A percentile compares a stretch with the other conserved stretches of the same genome.
These are phyloP conservation scores for Aleiodes alternator DNA, from an alignment of 2,888 invertebrate species.

Conservation along the genomic window DNA sequence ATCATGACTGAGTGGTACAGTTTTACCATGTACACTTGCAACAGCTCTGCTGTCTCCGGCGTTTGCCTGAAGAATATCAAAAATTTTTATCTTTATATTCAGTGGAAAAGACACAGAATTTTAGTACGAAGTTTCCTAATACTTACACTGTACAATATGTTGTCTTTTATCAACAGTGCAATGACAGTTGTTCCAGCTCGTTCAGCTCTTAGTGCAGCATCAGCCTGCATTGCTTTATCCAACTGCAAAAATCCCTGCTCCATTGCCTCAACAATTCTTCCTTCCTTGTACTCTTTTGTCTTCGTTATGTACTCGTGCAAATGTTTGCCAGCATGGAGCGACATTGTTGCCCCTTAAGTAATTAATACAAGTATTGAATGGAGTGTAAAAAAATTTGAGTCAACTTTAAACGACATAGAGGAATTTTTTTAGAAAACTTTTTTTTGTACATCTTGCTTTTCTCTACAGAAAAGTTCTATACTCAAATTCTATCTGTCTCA, in stretches of 20 bases:
- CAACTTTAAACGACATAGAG: too few species aligned
- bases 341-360: constrained; percentile 86
- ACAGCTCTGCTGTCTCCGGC: constrained; percentile 98
- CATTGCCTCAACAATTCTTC: constrained; percentile 90
- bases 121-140: neutral
- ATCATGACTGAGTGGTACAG: constrained; percentile 86
- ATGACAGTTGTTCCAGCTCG: constrained; percentile 97
- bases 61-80: constrained; percentile 82
- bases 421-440: too few species aligned
- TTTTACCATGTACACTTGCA: constrained; percentile 88
- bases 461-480: too few species aligned
- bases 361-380: neutral
- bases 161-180: constrained; percentile 88
- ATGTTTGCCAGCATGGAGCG: constrained; percentile 96
- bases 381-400: neutral
- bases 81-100: neutral
- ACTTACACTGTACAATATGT: constrained; percentile 89
- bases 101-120: neutral
- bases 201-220: constrained; percentile 91
- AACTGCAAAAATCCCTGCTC: constrained; percentile 92
- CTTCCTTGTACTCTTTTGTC: constrained; percentile 88
- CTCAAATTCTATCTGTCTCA: too few species aligned
- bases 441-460: too few species aligned
- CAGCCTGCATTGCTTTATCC: constrained; percentile 94
- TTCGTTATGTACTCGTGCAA: constrained; percentile 93